Evolutionary conservation across 1,140 invertebrate genomes (phyloP).

Genomic region (Gyrodactylus bullatarudis): DNA sequence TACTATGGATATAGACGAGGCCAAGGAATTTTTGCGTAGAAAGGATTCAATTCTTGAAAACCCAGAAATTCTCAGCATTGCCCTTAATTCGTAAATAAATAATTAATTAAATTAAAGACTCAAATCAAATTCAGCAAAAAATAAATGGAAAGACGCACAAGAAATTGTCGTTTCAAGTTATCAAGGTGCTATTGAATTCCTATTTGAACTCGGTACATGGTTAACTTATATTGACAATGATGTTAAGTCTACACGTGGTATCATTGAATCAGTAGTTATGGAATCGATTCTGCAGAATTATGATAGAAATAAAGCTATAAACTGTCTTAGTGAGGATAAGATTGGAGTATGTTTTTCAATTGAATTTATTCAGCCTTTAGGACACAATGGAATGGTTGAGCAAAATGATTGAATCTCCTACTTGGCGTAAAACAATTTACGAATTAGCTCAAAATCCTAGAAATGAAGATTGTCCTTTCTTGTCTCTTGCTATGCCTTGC

Average conservation of each 20-base stretch:
- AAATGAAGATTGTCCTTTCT: constrained; percentile 5
- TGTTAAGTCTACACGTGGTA: background rate
- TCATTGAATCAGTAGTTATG: background rate
- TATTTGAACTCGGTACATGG: constrained; percentile 1
- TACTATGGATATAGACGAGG: background rate
- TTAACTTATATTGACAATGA: background rate
- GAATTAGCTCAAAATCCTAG: background rate
- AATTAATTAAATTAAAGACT: background rate
- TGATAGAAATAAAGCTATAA: background rate
- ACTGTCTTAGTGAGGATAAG: background rate
- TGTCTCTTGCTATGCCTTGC: constrained; percentile 1
- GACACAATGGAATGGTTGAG: constrained; percentile 3
- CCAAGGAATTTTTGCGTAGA: background rate
- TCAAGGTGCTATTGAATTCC: background rate
- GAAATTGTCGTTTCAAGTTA: background rate
- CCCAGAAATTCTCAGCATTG: background rate
- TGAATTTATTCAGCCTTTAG: background rate
- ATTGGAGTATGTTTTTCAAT: background rate
- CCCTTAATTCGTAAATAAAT: background rate
- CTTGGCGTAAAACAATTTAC: background rate
- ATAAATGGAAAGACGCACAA: background rate
- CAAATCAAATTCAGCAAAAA: background rate
- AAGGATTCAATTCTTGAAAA: constrained; percentile 3
- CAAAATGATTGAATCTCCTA: constrained; percentile 6
- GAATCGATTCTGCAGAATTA: constrained; percentile 4